Base-by-base conservation (phyloP, 2,888 invertebrate species). In the Smittia aterrima region DNA sequence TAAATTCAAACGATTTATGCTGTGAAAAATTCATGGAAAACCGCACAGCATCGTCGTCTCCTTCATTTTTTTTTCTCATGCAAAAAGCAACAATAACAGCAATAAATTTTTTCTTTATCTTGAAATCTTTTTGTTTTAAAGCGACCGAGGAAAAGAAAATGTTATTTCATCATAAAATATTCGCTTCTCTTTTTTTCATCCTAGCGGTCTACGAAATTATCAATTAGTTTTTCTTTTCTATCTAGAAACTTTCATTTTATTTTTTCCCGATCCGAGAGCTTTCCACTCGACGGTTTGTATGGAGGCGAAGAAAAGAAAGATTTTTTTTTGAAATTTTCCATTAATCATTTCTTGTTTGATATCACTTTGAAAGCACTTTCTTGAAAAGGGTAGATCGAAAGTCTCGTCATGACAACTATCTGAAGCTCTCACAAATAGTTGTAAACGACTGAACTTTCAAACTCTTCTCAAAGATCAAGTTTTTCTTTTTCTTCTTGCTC, bases 81-180 rank as follows among this genome's bases (percentile, higher is more conserved):
- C 58, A 58, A 58, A 58, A 58, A 58, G 58, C 58, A 58, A 20
- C 58, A 22, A 58, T 58, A 58, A 58, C 58, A 58, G 58, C 58
- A 58, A 58, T 58, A 58, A 18, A 58, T 18, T 58, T 58, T 18
- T 58, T 58, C 53, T 16, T 47, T 11, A n/a, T 47, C 53, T 16
- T 47, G 53, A 47, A 47, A 47, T 47, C 53, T 32, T 32, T 32
- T 32, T 32, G 32, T 32, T 32, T 32, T 32, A 32, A 32, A 32
- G 32, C 32, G 32, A 32, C 32, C 32, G 32, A 32, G 32, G 32
- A 9, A 32, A 32, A 32, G 32, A 32, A 32, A 32, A 32, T 32
- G 32, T 32, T 32, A 6, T 32, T 32, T 32, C n/a, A n/a, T 38
- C 38, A 47, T 18, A 47, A 47, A 47, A 47, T 47, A 16, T 47